Conservation (phyloP, 2,888 invertebrate genomes). For the Campaea margaritaria region DNA sequence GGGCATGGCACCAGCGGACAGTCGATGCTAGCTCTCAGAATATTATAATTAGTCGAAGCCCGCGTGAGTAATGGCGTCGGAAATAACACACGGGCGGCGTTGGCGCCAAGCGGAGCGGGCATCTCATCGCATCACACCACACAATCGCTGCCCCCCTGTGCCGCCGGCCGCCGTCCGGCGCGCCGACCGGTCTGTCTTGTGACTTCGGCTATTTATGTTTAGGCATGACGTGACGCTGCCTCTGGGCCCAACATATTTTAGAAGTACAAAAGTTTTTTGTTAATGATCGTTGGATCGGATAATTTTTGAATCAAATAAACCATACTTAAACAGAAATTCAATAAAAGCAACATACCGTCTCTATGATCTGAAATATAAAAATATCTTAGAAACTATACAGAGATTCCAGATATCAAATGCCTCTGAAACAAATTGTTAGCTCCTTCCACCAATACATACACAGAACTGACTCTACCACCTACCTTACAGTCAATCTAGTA, state of each 20-base stretch:
- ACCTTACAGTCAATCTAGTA: no score
- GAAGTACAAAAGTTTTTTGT: constrained; percentile 33
- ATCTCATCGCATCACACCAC: constrained; percentile 49
- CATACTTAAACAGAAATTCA: no score
- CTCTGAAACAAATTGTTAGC: no score
- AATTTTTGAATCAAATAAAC: no score
- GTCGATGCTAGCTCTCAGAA: constrained; percentile 71
- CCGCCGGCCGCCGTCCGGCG: constrained; percentile 47
- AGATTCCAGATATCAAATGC: no score
- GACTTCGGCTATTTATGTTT: constrained; percentile 75
- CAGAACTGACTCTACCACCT: no score
- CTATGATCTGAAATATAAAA: no score
- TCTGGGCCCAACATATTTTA: constrained; percentile 51
- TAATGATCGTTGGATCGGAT: no score
- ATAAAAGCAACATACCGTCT: no score
- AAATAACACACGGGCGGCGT: constrained; percentile 79
- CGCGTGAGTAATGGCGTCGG: constrained; percentile 83
- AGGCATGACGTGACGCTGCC: constrained; percentile 47
- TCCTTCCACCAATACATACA: no score
- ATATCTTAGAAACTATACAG: no score
- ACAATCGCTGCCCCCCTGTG: constrained; percentile 30
- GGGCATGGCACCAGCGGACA: constrained; percentile 61
- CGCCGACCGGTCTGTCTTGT: constrained; percentile 78
- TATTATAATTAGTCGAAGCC: constrained; percentile 83
- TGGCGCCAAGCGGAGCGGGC: constrained; percentile 80